Evolutionary conservation across 2,797 vertebrate species (phyloP), one percentile per base, ranked within the genome.

Genomic region (Melopsittacus undulatus): DNA sequence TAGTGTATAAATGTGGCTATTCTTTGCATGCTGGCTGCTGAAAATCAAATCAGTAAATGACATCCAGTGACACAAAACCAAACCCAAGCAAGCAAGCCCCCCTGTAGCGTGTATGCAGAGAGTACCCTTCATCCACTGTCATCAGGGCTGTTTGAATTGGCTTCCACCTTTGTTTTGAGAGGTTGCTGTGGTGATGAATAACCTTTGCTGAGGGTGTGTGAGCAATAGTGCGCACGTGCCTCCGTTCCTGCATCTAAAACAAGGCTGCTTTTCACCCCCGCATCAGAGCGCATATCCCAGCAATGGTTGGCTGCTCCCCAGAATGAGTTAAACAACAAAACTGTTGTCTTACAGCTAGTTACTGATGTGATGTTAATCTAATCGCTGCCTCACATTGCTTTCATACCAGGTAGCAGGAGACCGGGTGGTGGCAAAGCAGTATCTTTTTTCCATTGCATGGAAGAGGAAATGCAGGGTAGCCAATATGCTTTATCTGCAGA

Each of bases 141-240:
- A 11, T 79, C 91, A 77, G 51, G 73, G 49, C 76, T 79, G 72
- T 76, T 30, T 89, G 90, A 83, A 85, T 79, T 66, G 92, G 74
- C 78, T 92, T 87, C 82, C 68, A 16, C 92, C 90, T 96, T 88
- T 97, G 87, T 97, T 97, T 97, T 83, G 83, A 32, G 90, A 66
- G 74, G 96, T 97, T 97, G 93, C 96, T 95, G 90, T 97, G 96
- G 97, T 73, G 94, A 97, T 95, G 89, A 96, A 96, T 94, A 63
- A 85, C 85, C 90, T 79, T 67, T 57, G 87, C 18, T 17, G 78
- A 68, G 76, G 91, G 59, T 19, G 84, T 80, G 93, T 46, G 83
- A 87, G 85, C 49, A 51, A 2, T 27, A 7, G 52, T 4, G 69
- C 18, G 7, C 14, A 27, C 27, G 63, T 90, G 92, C 87, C 61